Base-by-base conservation (phyloP, 2,888 invertebrate genomes). In the Malthinus seriepunctatus region DNA sequence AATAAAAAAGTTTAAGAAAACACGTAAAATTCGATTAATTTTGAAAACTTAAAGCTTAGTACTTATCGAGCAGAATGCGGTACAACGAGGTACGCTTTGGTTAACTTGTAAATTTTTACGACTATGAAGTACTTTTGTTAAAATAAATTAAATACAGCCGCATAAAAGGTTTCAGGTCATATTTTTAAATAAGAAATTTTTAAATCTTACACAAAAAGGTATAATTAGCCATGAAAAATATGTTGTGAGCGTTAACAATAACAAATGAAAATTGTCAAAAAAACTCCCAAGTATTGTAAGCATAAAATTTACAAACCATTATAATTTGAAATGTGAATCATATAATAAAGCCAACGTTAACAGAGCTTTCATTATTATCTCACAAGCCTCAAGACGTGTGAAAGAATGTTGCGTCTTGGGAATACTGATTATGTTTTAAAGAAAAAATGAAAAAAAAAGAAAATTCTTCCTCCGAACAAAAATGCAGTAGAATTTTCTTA, bases 351-450 rank as follows among this genome's bases (percentile, higher is more conserved):
- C 31, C 31, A 9, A 32, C 12, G 14, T 46, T 33, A 33, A 12
- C 39, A 32, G 50, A 50, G 14, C 39, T 42, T 39, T 50, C 50
- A 50, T 39, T 50, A 50, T 50, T 50, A 14, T 14, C 32, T 15
- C 9, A 37, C 8, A 38, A 23, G 15, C 51, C 15, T 23, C 33
- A 11, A 15, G 32, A 38, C 23, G 51, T 44, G 44, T 51, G 45
- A 37, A 52, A 52, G 52, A 52, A 46, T 37, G 8, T 11, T 45
- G 52, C 45, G 35, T 44, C 52, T 44, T 4, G 45, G 46, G 52
- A 52, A 52, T 52, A 52, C 52, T 52, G 52, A 52, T 52, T 52
- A 52, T 15, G 14, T 52, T 8, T 5, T 9, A 8, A 42, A 52
- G n/a, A 42, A 42, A 15, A 46, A 52, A 37, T 52, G 14, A 9